Percentiles rank a stretch among this genome's conserved stretches.
These are phyloP conservation scores for Bambusicola thoracicus DNA, from an alignment of 2,113 vertebrate species.

Conservation along the genomic window DNA sequence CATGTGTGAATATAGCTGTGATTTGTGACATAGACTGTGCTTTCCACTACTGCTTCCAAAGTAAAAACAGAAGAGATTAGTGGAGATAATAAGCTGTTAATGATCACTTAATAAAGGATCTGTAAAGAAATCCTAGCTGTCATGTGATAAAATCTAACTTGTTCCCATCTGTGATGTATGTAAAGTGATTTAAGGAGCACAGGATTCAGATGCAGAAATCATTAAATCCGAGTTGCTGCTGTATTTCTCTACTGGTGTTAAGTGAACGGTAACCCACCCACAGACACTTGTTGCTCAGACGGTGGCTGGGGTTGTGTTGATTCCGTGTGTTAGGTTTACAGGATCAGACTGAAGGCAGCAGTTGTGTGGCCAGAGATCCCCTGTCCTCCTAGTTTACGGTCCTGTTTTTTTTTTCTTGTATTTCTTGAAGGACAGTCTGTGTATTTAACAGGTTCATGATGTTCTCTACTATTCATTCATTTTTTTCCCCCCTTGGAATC, in stretches of 20 bases:
- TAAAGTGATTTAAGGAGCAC: not conserved
- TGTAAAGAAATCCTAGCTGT: not conserved
- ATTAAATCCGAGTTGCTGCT: slow-evolving; percentile 7
- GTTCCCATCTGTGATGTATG: not conserved
- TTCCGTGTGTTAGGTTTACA: not conserved
- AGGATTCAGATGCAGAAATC: not conserved
- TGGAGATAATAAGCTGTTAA: not conserved
- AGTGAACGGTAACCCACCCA: not conserved
- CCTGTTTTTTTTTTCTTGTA: not conserved
- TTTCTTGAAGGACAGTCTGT: not conserved
- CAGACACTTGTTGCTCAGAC: not conserved
- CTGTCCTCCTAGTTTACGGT: not conserved
- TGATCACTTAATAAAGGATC: not conserved
- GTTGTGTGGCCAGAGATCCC: not conserved
- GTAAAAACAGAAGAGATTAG: not conserved
- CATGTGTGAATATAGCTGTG: not conserved
- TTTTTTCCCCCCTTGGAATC: not conserved
- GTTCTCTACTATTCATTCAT: not conserved
- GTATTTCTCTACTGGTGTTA: not conserved
- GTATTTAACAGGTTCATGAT: not conserved
- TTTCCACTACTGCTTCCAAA: not conserved
- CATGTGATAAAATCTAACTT: not conserved
- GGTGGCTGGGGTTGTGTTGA: not conserved
- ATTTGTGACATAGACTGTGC: not conserved
- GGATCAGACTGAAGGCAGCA: not conserved